These are phyloP conservation scores for Teleogryllus oceanicus DNA, from an alignment of 2,888 invertebrate genomes.

Conservation along the genomic window DNA sequence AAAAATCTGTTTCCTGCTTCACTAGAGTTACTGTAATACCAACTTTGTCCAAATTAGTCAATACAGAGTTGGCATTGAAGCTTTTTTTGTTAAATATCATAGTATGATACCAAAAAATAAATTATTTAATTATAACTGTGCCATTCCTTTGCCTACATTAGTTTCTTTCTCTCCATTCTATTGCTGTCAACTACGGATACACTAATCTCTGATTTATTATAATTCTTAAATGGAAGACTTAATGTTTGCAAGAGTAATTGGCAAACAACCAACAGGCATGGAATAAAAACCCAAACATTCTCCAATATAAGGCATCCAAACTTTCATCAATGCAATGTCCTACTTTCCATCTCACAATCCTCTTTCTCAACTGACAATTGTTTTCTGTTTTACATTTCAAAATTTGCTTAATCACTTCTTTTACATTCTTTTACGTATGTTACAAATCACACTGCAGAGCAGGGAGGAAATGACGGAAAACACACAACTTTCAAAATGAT, in stretches of 20 bases:
- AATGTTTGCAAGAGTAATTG: constrained; percentile 35
- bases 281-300: constrained; percentile 36
- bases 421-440: constrained; percentile 27
- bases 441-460: constrained; percentile 31
- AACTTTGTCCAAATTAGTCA: constrained; percentile 29
- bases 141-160: constrained; percentile 33
- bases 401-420: constrained; percentile 11
- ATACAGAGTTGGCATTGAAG: constrained; percentile 2
- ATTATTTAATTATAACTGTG: constrained; percentile 37
- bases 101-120: constrained; percentile 38
- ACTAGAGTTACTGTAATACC: constrained; percentile 33
- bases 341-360: constrained; percentile 1
- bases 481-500: constrained; percentile 27
- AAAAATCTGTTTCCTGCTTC: constrained; percentile 32
- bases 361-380: not conserved
- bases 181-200: constrained; percentile 34
- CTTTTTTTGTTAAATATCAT: constrained; percentile 34
- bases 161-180: constrained; percentile 31
- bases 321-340: constrained; percentile 30
- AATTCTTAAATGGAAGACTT: constrained; percentile 38
- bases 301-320: constrained; percentile 37
- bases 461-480: constrained; percentile 30
- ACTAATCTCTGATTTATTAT: constrained; percentile 33
- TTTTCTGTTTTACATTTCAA: not conserved
- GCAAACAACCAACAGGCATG: constrained; percentile 37